These are phyloP conservation scores for Nesospiza acunhae DNA, from an alignment of 2,113 vertebrate species.

Conservation along the genomic window DNA sequence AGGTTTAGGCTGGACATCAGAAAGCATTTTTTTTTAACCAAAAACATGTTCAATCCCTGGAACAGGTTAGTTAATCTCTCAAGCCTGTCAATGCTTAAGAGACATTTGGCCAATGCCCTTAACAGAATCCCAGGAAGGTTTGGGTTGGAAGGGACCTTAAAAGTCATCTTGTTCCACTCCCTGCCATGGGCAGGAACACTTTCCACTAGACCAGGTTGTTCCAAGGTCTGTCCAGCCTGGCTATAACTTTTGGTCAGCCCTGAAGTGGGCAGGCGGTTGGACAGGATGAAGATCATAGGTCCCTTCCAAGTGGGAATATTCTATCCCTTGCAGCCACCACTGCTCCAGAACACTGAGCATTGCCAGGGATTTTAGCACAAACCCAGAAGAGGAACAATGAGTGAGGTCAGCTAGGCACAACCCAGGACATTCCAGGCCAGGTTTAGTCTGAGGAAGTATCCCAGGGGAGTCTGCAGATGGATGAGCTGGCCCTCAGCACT, in stretches of 20 bases:
- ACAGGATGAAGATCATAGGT: background rate
- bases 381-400: background rate
- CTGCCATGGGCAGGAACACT: background rate
- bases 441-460: background rate
- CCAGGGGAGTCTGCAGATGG: background rate
- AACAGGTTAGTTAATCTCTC: background rate
- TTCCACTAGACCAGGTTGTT: background rate
- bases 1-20: background rate
- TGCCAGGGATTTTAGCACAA: background rate
- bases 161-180: background rate
- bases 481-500: background rate
- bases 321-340: background rate
- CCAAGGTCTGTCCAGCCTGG: background rate
- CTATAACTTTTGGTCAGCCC: background rate
- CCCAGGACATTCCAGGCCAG: background rate
- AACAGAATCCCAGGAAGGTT: background rate
- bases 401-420: background rate
- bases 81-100: background rate
- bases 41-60: background rate
- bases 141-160: background rate
- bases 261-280: background rate
- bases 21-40: background rate
- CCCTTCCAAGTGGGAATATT: background rate
- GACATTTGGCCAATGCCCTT: background rate
- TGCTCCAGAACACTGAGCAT: rapidly evolving